A percentile compares a stretch with the other conserved stretches of the same genome.
These are phyloP conservation scores for Sylvicola fuscatus DNA, from an alignment of 2,888 invertebrate genomes.

Conservation along the genomic window DNA sequence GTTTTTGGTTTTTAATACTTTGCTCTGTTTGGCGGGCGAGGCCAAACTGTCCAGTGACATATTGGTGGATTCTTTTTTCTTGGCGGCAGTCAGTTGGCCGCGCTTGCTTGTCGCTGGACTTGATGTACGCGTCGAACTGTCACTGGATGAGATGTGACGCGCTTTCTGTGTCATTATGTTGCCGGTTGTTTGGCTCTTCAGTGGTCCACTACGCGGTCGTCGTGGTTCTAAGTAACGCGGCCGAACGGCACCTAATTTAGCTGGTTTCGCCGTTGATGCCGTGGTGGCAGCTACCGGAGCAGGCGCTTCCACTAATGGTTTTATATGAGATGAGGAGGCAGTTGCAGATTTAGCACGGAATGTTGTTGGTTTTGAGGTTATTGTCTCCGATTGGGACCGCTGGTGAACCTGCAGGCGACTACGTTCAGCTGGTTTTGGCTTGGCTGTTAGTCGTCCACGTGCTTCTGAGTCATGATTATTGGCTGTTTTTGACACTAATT, in stretches of 20 bases:
- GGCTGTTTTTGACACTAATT: too few species aligned
- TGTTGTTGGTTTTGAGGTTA: conserved; percentile 1
- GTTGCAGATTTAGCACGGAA: conserved; percentile 1
- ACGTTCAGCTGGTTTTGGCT: neutral
- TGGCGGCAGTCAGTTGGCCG: conserved; percentile 5
- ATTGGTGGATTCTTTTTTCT: conserved; percentile 14
- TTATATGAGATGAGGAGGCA: neutral
- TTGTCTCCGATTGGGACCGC: conserved; percentile 4
- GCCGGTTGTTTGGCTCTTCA: conserved; percentile 18
- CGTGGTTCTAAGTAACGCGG: conserved; percentile 42
- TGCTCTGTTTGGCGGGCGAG: conserved; percentile 15
- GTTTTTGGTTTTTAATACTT: conserved; percentile 11
- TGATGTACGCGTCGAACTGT: conserved; percentile 22
- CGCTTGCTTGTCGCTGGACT: conserved; percentile 16
- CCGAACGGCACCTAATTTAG: conserved; percentile 22
- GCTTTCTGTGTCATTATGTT: conserved; percentile 16
- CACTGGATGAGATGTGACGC: conserved; percentile 22
- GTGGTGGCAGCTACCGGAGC: neutral
- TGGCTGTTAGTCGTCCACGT: too few species aligned
- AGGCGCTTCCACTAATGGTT: neutral
- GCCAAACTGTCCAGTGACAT: conserved; percentile 23
- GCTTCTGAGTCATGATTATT: too few species aligned
- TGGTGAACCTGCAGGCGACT: neutral
- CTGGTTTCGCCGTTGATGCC: conserved; percentile 1
- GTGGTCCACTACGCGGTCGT: conserved; percentile 13